Evolutionary conservation across 2,113 vertebrate genomes (phyloP).

Genomic region (Hoplias malabaricus): DNA sequence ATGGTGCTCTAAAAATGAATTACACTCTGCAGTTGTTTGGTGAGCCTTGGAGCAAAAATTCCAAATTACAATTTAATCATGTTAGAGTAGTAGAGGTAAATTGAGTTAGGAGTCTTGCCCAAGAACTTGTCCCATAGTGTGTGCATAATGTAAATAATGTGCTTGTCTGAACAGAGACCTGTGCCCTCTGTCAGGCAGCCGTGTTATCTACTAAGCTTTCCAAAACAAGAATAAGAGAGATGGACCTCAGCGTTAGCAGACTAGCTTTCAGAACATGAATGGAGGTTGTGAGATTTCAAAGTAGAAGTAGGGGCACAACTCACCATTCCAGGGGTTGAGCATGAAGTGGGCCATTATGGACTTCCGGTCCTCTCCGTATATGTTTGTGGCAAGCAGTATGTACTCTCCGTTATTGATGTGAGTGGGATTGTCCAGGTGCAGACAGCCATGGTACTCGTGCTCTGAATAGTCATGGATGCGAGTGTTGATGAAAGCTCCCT

Average conservation of each 20-base stretch:
- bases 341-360: constrained; percentile 90
- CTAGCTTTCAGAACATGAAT: not conserved
- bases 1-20: no score
- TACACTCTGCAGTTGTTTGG: no score
- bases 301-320: constrained; percentile 61
- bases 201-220: no score
- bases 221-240: not conserved
- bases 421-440: constrained; percentile 93
- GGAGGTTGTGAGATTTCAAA: not conserved
- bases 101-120: no score
- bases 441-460: constrained; percentile 93
- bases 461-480: constrained; percentile 88
- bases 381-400: constrained; percentile 83
- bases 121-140: no score
- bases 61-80: no score
- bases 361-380: constrained; percentile 80
- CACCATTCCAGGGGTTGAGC: constrained; percentile 82
- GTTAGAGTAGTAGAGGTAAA: no score
- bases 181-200: no score
- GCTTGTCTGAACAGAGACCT: no score
- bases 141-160: no score
- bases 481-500: constrained; percentile 86
- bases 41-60: no score
- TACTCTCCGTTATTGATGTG: constrained; percentile 94
- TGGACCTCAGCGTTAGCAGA: not conserved